These are phyloP conservation scores for Tenrec ecaudatus DNA, from an alignment of 2,113 vertebrate genomes.

Conservation along the genomic window DNA sequence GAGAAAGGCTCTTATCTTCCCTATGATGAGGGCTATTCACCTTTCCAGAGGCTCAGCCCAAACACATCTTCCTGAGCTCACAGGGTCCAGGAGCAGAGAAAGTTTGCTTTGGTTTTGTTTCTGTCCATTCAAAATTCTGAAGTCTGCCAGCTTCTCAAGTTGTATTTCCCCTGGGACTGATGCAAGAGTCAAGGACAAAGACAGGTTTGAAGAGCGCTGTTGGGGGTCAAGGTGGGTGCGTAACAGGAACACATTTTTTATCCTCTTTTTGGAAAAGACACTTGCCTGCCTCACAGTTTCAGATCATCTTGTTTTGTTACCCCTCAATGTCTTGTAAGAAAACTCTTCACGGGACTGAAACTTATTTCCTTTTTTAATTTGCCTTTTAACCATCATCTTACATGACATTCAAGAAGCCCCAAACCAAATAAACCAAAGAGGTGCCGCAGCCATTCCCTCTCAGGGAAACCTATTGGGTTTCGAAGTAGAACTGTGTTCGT, in stretches of 20 bases:
- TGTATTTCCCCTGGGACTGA: not conserved
- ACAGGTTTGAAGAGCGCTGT: not conserved
- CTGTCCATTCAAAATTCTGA: not conserved
- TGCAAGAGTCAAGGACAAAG: not conserved
- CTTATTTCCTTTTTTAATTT: not conserved
- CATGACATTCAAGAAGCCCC: not conserved
- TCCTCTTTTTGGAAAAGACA: no score
- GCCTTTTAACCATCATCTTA: not conserved
- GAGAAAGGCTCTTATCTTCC: not conserved
- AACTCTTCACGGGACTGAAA: no score
- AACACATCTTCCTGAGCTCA: not conserved
- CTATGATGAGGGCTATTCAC: not conserved
- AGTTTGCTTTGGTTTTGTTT: not conserved
- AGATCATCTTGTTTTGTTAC: rapidly evolving
- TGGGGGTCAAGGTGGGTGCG: no score
- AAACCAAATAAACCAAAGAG: not conserved
- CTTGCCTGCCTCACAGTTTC: not conserved
- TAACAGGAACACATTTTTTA: no score
- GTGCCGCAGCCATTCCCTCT: not conserved
- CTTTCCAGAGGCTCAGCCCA: not conserved
- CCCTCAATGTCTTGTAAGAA: not conserved
- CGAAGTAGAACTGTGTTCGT: no score
- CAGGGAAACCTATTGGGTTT: no score
- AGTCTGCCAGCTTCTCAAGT: not conserved
- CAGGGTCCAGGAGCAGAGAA: not conserved